Conservation (phyloP, 2,797 vertebrate genomes). For the Phrynocephalus guinanensis region DNA sequence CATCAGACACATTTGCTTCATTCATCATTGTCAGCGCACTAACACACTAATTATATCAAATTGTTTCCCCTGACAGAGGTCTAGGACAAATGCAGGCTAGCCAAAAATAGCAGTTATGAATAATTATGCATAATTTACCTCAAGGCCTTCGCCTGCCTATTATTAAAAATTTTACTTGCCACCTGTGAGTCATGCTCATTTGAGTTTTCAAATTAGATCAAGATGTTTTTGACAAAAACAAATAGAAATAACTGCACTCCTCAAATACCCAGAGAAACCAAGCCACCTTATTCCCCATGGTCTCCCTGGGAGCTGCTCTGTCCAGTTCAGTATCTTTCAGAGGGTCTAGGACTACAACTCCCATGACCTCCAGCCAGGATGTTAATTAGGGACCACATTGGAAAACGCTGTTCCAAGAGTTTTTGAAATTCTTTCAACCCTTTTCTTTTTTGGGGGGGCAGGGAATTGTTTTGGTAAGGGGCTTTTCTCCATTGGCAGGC, state of each 20-base stretch:
- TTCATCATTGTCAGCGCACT: constrained; percentile 88
- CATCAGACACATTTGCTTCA: constrained; percentile 81
- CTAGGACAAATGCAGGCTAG: constrained; percentile 90
- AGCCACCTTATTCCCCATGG: constrained; percentile 56
- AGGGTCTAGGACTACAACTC: neutral
- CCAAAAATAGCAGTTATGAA: constrained; percentile 93
- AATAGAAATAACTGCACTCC: neutral
- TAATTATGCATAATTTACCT: constrained; percentile 98
- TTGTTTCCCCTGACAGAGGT: constrained; percentile 90
- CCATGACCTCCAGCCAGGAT: neutral
- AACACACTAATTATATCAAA: constrained; percentile 93
- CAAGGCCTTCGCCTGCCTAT: constrained; percentile 85
- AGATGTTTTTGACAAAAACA: constrained; percentile 50
- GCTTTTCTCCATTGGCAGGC: constrained; percentile 46
- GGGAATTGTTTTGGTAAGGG: constrained; percentile 22
- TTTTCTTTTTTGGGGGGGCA: constrained; percentile 26
- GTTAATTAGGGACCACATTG: neutral
- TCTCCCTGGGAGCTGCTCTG: constrained; percentile 33
- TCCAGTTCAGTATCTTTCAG: neutral
- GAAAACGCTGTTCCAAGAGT: neutral
- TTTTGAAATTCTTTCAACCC: constrained; percentile 62
- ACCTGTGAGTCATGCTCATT: constrained; percentile 78
- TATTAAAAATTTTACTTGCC: constrained; percentile 80
- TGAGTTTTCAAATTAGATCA: constrained; percentile 77
- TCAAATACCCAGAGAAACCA: constrained; percentile 14